These are phyloP conservation scores for Notoglanidium macrostoma DNA, from an alignment of 2,797 vertebrate species.

Conservation along the genomic window DNA sequence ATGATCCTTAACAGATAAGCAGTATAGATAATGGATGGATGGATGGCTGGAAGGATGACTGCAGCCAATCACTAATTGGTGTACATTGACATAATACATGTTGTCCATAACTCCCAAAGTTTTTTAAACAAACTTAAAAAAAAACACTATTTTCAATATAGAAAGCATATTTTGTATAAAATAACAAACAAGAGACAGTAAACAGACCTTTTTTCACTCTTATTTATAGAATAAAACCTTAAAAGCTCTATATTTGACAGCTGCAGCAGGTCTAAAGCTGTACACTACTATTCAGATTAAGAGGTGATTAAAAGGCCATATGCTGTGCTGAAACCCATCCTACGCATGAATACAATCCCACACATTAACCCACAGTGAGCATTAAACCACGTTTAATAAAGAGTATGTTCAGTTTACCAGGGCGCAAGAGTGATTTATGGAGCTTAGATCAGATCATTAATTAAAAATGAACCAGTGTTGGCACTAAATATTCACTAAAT, in stretches of 20 bases:
- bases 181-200: background rate
- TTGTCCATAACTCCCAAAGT: background rate
- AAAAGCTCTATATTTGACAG: constrained; percentile 17
- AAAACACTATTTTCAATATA: background rate
- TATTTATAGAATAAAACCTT: background rate
- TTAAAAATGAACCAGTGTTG: constrained; percentile 52
- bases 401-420: constrained; percentile 41
- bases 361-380: constrained; percentile 19
- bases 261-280: background rate
- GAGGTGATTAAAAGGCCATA: constrained; percentile 35
- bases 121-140: background rate
- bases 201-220: background rate
- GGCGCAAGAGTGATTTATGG: background rate
- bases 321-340: constrained; percentile 17
- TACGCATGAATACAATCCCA: constrained; percentile 26
- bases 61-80: too few relatives aligned
- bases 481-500: constrained; percentile 50
- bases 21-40: too few relatives aligned
- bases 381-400: constrained; percentile 39
- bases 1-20: too few relatives aligned
- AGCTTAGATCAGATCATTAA: constrained; percentile 48
- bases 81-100: too few relatives aligned
- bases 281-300: constrained; percentile 30
- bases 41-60: too few relatives aligned
- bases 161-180: background rate